A percentile compares a stretch with the other conserved stretches of the same genome.
Evolutionary conservation across 1,140 invertebrate species (phyloP).

Genomic region (Amphibalanus amphitrite): DNA sequence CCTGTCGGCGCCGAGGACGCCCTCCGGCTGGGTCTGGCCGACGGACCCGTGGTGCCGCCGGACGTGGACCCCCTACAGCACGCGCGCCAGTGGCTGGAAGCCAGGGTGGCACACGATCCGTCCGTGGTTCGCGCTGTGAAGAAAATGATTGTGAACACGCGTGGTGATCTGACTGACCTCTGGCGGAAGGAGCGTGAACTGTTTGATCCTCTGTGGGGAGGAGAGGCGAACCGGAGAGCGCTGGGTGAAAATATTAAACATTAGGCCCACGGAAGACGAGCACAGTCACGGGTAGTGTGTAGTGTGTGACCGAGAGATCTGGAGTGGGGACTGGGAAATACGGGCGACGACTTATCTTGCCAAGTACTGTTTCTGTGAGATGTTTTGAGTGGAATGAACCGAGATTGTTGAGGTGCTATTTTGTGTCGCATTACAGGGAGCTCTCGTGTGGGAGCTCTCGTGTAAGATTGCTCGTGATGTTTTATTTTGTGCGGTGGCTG

Average conservation of each 20-base stretch:
- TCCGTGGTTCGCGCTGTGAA: conserved; percentile 29
- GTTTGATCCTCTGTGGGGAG: conserved; percentile 33
- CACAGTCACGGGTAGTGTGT: no score
- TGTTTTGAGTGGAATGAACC: no score
- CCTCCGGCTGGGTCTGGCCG: conserved; percentile 25
- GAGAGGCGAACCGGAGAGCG: conserved; percentile 26
- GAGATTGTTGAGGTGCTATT: no score
- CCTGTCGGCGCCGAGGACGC: conserved; percentile 27
- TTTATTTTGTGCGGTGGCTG: no score
- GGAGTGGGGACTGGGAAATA: no score
- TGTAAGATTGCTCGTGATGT: no score
- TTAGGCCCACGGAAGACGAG: conserved; percentile 11
- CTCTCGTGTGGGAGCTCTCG: no score
- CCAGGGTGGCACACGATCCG: conserved; percentile 20
- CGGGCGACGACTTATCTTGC: no score
- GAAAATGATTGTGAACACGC: conserved; percentile 23
- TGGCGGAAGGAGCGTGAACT: conserved; percentile 27
- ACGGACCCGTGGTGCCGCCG: conserved; percentile 20
- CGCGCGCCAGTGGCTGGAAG: conserved; percentile 26
- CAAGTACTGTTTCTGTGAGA: no score
- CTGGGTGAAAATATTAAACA: conserved; percentile 25
- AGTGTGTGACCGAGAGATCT: no score
- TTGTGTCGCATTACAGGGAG: no score
- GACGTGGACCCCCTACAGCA: conserved; percentile 16
- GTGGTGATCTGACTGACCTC: conserved; percentile 18